These are phyloP conservation scores for Eristalinus sepulchralis DNA, from an alignment of 2,888 invertebrate species.

Conservation along the genomic window DNA sequence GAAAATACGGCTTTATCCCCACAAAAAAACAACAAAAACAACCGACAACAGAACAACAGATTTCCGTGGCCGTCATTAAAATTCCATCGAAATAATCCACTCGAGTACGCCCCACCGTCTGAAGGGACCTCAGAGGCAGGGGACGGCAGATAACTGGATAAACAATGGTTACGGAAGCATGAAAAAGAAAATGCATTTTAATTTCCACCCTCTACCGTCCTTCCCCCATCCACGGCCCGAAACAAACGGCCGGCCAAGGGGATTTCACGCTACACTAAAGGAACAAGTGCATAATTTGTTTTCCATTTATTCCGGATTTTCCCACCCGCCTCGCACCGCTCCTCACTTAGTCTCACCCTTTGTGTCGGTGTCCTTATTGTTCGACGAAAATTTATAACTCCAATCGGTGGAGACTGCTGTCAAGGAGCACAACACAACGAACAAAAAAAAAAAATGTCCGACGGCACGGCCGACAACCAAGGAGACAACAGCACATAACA, in stretches of 20 bases:
- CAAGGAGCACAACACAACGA: conserved; percentile 38
- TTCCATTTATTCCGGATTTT: conserved; percentile 45
- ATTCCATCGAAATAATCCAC: conserved; percentile 67
- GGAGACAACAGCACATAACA: conserved; percentile 15
- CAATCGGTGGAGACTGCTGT: conserved; percentile 55
- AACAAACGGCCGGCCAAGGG: conserved; percentile 33
- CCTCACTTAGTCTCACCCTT: neutral
- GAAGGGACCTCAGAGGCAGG: neutral
- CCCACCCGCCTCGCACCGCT: conserved; percentile 1
- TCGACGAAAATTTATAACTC: conserved; percentile 67
- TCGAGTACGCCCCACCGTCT: neutral
- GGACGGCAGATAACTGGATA: conserved; percentile 46
- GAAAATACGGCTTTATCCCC: neutral
- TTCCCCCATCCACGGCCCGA: too few species aligned
- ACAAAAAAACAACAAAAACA: neutral
- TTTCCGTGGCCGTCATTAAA: conserved; percentile 58
- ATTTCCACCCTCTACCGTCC: conserved; percentile 45
- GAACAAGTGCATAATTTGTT: conserved; percentile 71
- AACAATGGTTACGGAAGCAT: conserved; percentile 58
- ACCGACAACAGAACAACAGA: conserved; percentile 31
- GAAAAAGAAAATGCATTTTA: conserved; percentile 68
- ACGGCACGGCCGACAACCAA: neutral
- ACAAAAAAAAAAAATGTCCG: neutral
- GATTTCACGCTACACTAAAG: conserved; percentile 68
- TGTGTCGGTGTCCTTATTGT: conserved; percentile 27